A percentile compares a stretch with the other conserved stretches of the same genome.
Evolutionary conservation across 1,140 invertebrate species (phyloP).

Genomic region (Drosophila trapezifrons): DNA sequence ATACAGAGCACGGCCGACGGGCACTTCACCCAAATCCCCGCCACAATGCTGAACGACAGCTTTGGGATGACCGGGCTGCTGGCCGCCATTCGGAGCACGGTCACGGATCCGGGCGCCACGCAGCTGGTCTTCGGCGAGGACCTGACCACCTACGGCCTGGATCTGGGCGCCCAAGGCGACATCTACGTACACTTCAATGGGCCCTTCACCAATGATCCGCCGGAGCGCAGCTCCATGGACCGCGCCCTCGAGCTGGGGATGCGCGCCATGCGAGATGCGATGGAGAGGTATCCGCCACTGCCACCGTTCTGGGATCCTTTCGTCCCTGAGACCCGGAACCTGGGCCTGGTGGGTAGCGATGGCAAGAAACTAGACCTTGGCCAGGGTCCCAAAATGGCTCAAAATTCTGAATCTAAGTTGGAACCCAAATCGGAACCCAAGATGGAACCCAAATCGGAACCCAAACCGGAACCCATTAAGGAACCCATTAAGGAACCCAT

Average conservation of each 20-base stretch:
- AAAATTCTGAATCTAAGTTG: neutral
- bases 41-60: constrained; percentile 30
- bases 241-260: constrained; percentile 65
- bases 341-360: constrained; percentile 33
- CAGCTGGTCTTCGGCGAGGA: constrained; percentile 62
- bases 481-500: too few species aligned
- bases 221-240: constrained; percentile 42
- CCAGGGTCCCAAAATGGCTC: too few species aligned
- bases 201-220: constrained; percentile 57
- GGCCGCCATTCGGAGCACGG: constrained; percentile 27
- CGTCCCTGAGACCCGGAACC: constrained; percentile 52
- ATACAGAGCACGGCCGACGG: constrained; percentile 13
- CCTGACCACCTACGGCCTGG: constrained; percentile 58
- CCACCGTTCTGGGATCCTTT: constrained; percentile 59
- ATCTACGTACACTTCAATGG: constrained; percentile 74
- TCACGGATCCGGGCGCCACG: constrained; percentile 14
- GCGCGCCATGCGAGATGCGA: constrained; percentile 64
- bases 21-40: constrained; percentile 18
- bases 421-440: neutral
- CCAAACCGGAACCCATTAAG: neutral
- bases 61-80: constrained; percentile 47
- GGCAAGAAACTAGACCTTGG: neutral
- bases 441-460: neutral
- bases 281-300: constrained; percentile 31
- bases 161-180: constrained; percentile 60